phyloP scores from a whole-genome alignment of 2,113 vertebrate species.

The Ardeotis arabs region DNA sequence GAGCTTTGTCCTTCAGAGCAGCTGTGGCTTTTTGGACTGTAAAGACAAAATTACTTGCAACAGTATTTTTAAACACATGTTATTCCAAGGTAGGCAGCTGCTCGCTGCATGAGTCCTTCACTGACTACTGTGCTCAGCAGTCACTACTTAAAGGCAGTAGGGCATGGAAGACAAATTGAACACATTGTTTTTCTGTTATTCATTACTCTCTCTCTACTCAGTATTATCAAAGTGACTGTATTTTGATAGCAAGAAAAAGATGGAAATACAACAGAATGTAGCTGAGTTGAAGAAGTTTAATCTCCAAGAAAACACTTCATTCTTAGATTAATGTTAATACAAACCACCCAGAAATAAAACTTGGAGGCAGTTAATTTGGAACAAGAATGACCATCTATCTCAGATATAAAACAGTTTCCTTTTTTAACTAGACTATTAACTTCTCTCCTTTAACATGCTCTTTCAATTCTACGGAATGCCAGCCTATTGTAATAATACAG shows the following conservation, averaged over 20 bases:
- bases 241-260: neutral
- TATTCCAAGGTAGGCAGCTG: constrained; percentile 70
- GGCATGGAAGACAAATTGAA: neutral
- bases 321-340: neutral
- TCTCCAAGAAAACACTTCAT: neutral
- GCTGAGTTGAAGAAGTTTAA: neutral
- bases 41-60: constrained; percentile 60
- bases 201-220: neutral
- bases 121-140: constrained; percentile 61
- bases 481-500: neutral
- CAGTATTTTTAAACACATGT: constrained; percentile 70
- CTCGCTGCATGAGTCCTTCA: constrained; percentile 50
- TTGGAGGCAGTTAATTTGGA: neutral
- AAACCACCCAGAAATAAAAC: neutral
- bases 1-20: constrained; percentile 71
- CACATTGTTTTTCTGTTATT: neutral
- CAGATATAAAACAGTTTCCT: neutral
- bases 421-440: neutral
- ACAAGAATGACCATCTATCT: neutral
- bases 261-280: neutral
- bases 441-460: neutral
- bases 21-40: constrained; percentile 47
- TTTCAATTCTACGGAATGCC: neutral
- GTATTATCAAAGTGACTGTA: neutral
- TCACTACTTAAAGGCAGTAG: constrained; percentile 15